phyloP scores from a whole-genome alignment of 2,113 vertebrate genomes.

The Pungitius pungitius region DNA sequence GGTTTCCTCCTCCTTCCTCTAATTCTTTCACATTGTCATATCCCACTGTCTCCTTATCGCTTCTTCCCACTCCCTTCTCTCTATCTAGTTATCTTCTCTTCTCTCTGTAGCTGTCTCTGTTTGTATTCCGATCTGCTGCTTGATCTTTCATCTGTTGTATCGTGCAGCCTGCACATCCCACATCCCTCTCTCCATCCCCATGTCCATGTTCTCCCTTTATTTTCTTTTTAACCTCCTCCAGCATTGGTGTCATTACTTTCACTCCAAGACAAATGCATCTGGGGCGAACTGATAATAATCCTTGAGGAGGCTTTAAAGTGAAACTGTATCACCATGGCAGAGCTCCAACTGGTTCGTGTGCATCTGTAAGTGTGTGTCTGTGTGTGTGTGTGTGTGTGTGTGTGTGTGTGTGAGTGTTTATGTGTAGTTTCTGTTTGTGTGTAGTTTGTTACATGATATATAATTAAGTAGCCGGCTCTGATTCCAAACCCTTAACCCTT shows the following conservation, averaged over 20 bases:
- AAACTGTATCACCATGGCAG: slow-evolving; percentile 38
- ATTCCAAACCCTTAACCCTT: slow-evolving; percentile 51
- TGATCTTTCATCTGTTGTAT: slow-evolving; percentile 43
- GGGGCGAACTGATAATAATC: slow-evolving; percentile 65
- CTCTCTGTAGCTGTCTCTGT: slow-evolving; percentile 26
- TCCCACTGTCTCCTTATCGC: slow-evolving; percentile 29
- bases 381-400: background rate
- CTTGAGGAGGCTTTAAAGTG: slow-evolving; percentile 48
- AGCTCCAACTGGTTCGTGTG: slow-evolving; percentile 21
- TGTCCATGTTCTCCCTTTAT: background rate
- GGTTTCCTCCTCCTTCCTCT: slow-evolving; percentile 11
- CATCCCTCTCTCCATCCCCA: background rate
- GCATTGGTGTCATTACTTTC: slow-evolving; percentile 30
- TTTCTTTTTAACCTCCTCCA: slow-evolving; percentile 17
- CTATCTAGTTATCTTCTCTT: slow-evolving; percentile 13
- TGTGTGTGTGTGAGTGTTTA: slow-evolving; percentile 1
- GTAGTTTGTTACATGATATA: slow-evolving; percentile 6
- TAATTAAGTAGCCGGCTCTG: slow-evolving; percentile 34
- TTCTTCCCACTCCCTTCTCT: slow-evolving; percentile 9
- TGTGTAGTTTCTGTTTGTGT: background rate
- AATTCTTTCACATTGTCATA: slow-evolving; percentile 33
- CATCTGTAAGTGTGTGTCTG: slow-evolving; percentile 5
- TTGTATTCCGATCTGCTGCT: slow-evolving; percentile 49
- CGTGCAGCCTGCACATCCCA: background rate
- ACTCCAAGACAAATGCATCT: slow-evolving; percentile 59